Evolutionary conservation across 2,797 vertebrate species (phyloP).

Genomic region (Sebastes reedi): DNA sequence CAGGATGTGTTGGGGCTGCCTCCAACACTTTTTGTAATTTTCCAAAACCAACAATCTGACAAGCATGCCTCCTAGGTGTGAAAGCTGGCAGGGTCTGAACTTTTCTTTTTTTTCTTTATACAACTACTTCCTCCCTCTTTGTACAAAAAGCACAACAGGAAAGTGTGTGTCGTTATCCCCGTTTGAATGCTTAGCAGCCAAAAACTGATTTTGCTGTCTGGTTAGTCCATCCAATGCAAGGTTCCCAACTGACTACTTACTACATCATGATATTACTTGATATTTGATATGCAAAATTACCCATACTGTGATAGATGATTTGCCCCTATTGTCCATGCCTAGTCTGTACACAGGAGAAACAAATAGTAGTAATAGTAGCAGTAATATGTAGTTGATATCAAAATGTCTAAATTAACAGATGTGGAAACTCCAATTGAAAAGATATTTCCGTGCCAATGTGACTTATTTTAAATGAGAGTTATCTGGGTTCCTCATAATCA

Average conservation of each 20-base stretch:
- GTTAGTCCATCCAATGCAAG: not conserved
- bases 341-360: not conserved
- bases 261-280: not conserved
- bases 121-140: no score
- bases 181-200: not conserved
- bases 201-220: not conserved
- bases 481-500: conserved; percentile 22
- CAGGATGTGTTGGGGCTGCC: not conserved
- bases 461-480: conserved; percentile 6
- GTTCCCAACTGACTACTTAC: not conserved
- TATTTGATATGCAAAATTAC: not conserved
- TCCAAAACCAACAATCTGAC: no score
- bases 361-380: not conserved
- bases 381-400: not conserved
- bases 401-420: not conserved
- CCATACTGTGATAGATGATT: not conserved
- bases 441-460: not conserved
- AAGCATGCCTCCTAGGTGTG: no score
- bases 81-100: no score
- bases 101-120: no score
- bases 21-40: no score
- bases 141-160: not conserved
- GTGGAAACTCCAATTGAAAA: no score
- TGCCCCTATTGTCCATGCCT: not conserved
- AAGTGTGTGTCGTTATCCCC: not conserved